Conservation (phyloP, 2,888 invertebrate species). For the Orchestes rusci region DNA sequence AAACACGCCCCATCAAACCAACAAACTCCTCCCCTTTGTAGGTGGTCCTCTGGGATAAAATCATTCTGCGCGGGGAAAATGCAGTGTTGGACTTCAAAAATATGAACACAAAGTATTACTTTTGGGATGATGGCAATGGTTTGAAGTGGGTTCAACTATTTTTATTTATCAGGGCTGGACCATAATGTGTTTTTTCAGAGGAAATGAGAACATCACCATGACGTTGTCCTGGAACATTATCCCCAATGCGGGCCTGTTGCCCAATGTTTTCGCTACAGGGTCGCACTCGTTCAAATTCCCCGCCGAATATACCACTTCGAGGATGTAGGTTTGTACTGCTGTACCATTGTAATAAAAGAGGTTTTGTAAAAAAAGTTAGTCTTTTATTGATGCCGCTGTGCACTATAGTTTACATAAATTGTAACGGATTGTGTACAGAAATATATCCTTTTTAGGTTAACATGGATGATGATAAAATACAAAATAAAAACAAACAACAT, state of each 20-base stretch:
- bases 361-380: conserved; percentile 11
- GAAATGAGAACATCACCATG: conserved; percentile 88
- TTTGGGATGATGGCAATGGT: conserved; percentile 99
- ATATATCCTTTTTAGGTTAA: conserved; percentile 1
- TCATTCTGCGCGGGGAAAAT: conserved; percentile 89
- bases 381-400: conserved; percentile 11
- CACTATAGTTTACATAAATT: conserved; percentile 7
- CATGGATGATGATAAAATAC: neutral
- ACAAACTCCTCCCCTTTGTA: no score
- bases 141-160: conserved; percentile 59
- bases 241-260: conserved; percentile 94
- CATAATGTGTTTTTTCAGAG: conserved; percentile 53
- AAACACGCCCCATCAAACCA: neutral
- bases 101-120: conserved; percentile 97
- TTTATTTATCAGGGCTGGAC: neutral
- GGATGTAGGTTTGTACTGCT: conserved; percentile 45
- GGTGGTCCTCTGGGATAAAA: conserved; percentile 99
- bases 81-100: conserved; percentile 88
- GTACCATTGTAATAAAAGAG: conserved; percentile 10
- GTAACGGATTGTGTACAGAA: neutral
- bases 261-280: conserved; percentile 77
- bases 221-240: conserved; percentile 97
- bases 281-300: conserved; percentile 88
- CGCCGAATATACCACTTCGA: conserved; percentile 68
- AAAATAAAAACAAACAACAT: no score